Percentiles rank a stretch among this genome's conserved stretches.
Conservation (phyloP, 2,888 invertebrate genomes). For the Trachelus troglodyta region DNA sequence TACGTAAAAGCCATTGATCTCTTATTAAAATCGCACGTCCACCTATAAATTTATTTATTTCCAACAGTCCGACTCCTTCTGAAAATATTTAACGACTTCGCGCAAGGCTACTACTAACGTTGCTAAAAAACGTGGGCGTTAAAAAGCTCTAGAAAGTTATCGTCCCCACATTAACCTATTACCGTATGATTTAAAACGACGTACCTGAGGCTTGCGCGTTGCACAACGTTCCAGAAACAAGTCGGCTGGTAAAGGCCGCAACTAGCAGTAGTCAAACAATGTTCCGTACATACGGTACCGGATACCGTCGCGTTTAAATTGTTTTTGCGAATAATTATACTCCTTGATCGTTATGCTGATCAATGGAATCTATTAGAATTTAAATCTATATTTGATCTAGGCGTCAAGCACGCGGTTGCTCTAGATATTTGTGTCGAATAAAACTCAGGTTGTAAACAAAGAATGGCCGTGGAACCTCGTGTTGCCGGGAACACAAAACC, state of each 20-base stretch:
- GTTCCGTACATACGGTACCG: constrained; percentile 14
- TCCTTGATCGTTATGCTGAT: neutral
- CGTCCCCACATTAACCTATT: neutral
- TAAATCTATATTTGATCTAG: neutral
- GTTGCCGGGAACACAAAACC: constrained; percentile 59
- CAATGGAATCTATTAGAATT: neutral
- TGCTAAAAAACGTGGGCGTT: neutral
- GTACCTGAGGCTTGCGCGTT: constrained; percentile 20
- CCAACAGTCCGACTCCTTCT: neutral
- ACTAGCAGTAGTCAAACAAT: constrained; percentile 39
- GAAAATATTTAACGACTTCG: neutral
- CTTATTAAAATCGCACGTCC: neutral
- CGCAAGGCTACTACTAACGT: neutral
- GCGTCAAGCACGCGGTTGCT: neutral
- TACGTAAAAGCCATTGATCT: neutral
- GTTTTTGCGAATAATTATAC: neutral
- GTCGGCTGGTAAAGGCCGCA: constrained; percentile 4
- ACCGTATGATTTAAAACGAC: neutral
- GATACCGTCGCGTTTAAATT: neutral
- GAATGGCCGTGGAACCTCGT: constrained; percentile 60
- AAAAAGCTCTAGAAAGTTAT: neutral
- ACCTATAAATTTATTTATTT: neutral
- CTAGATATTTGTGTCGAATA: neutral
- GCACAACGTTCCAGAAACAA: constrained; percentile 26
- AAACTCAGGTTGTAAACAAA: constrained; percentile 40